Percentiles rank a stretch among this genome's conserved stretches.
Evolutionary conservation across 2,888 invertebrate species (phyloP).

Genomic region (Plusia festucae): DNA sequence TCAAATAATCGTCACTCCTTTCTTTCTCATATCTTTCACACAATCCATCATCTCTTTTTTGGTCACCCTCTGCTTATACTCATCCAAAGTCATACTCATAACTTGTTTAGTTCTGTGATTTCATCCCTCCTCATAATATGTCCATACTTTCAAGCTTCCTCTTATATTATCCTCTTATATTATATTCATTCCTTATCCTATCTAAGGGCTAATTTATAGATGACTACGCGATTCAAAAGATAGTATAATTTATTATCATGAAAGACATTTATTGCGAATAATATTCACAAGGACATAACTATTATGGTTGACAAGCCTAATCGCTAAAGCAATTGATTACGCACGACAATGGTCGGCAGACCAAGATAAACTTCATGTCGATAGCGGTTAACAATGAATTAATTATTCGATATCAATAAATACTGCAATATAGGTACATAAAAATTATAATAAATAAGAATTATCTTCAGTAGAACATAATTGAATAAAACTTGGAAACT

Average conservation of each 20-base stretch:
- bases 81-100: no score
- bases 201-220: conserved; percentile 5
- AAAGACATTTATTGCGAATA: neutral
- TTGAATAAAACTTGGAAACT: no score
- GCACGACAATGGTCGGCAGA: conserved; percentile 26
- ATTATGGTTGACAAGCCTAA: conserved; percentile 12
- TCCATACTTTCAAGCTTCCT: no score
- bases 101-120: no score
- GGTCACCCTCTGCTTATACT: no score
- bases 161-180: no score
- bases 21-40: no score
- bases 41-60: no score
- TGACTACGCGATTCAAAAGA: neutral
- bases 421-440: neutral
- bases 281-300: conserved; percentile 19
- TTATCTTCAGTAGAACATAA: neutral
- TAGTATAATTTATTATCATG: neutral
- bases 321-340: conserved; percentile 28
- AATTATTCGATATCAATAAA: neutral
- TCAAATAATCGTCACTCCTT: no score
- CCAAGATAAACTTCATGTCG: conserved; percentile 18
- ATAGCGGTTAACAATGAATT: neutral
- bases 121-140: no score
- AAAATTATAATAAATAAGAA: neutral
- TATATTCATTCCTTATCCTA: neutral